Conservation (phyloP, 2,113 vertebrate species). For the Labeo catla region DNA sequence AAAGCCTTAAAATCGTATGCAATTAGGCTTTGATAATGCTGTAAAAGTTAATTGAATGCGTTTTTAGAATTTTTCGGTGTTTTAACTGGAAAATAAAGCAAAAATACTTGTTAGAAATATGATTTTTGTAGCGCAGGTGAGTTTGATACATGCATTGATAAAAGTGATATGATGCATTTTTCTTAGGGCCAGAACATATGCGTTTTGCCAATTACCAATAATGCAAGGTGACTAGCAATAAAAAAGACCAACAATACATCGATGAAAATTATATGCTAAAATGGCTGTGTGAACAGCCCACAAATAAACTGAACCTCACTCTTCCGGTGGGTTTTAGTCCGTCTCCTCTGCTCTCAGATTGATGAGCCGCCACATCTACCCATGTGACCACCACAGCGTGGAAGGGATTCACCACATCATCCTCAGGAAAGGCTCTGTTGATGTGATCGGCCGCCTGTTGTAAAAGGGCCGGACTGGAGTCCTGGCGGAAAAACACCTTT, state of each 20-base stretch:
- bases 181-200: not conserved
- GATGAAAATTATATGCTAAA: not conserved
- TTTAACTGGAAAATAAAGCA: not conserved
- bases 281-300: not conserved
- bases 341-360: slow-evolving; percentile 61
- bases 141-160: not conserved
- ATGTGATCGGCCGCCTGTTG: slow-evolving; percentile 72
- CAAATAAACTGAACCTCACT: not conserved
- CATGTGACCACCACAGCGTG: slow-evolving; percentile 84
- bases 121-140: not conserved
- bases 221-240: not conserved
- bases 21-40: not conserved
- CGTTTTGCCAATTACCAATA: not conserved
- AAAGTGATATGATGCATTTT: not conserved
- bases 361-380: slow-evolving; percentile 80
- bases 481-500: slow-evolving; percentile 85
- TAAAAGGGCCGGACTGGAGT: slow-evolving; percentile 72
- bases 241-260: not conserved
- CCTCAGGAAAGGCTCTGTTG: slow-evolving; percentile 79
- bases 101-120: not conserved
- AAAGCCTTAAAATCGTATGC: not conserved
- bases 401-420: slow-evolving; percentile 69
- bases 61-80: not conserved
- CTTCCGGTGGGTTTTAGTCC: slow-evolving; percentile 73
- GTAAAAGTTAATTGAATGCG: not conserved